Conservation (phyloP, 2,888 invertebrate species). For the Exephanes ischioxanthus region DNA sequence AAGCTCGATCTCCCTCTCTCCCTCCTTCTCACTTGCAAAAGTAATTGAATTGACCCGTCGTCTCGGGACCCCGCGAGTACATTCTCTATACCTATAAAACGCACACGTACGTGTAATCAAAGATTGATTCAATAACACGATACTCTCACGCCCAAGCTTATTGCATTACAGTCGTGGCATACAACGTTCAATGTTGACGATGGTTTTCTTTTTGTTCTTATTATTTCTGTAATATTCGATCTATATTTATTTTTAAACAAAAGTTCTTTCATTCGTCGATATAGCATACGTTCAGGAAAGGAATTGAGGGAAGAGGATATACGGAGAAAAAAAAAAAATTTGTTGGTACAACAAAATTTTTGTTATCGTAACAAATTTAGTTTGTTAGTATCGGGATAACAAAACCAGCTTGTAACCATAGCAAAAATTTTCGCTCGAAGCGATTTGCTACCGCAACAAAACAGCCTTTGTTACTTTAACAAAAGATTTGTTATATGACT, state of each 20-base stretch:
- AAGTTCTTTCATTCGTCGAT: background rate
- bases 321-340: no score
- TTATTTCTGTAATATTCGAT: background rate
- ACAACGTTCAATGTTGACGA: background rate
- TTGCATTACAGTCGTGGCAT: constrained; percentile 5
- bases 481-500: no score
- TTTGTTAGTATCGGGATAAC: no score
- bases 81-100: constrained; percentile 34
- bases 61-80: constrained; percentile 27
- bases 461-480: no score
- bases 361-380: no score
- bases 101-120: constrained; percentile 53
- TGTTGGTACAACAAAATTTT: no score
- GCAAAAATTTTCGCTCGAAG: no score
- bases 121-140: constrained; percentile 40
- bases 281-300: background rate
- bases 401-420: no score
- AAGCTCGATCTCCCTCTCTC: background rate
- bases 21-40: background rate
- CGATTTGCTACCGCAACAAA: no score
- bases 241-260: background rate
- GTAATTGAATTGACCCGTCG: constrained; percentile 60
- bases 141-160: constrained; percentile 8
- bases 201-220: background rate
- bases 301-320: background rate